Conservation (phyloP, 30 jellyfish, hydroid and myxozoan species). For the Hydractinia echinata region DNA sequence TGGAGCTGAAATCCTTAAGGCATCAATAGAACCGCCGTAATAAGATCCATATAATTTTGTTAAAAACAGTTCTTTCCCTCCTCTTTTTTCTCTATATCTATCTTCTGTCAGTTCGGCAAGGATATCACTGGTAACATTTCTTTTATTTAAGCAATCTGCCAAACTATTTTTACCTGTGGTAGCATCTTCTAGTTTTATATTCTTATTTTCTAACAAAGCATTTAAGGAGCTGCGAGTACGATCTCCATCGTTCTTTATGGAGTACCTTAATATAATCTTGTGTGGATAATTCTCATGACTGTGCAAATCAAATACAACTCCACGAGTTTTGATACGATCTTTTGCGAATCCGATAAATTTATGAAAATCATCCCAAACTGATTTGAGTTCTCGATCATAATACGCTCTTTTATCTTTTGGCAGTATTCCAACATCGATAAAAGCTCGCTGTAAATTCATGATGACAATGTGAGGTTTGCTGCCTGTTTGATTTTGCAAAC, state of each 20-base stretch:
- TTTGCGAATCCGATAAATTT: neutral
- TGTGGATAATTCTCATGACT: neutral
- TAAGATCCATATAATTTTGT: neutral
- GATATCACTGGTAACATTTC: neutral
- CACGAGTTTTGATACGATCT: neutral
- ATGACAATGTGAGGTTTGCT: neutral
- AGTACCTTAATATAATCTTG: neutral
- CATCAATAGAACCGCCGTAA: neutral
- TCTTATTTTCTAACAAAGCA: neutral
- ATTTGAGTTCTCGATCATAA: neutral
- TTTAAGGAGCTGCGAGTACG: neutral
- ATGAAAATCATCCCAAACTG: conserved; percentile 4
- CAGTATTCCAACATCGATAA: neutral
- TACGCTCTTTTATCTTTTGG: neutral
- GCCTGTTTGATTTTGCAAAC: neutral
- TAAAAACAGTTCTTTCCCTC: neutral
- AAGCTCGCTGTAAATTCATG: neutral
- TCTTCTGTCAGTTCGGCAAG: neutral
- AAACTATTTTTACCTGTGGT: neutral
- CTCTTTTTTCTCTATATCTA: neutral
- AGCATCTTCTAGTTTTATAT: neutral
- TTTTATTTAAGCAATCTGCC: neutral
- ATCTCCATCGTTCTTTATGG: neutral
- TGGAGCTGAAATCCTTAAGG: neutral
- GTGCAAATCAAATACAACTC: neutral